Percentiles rank a stretch among this genome's conserved stretches.
These are phyloP conservation scores for Synanceia verrucosa DNA, from an alignment of 2,797 vertebrate genomes.

Conservation along the genomic window DNA sequence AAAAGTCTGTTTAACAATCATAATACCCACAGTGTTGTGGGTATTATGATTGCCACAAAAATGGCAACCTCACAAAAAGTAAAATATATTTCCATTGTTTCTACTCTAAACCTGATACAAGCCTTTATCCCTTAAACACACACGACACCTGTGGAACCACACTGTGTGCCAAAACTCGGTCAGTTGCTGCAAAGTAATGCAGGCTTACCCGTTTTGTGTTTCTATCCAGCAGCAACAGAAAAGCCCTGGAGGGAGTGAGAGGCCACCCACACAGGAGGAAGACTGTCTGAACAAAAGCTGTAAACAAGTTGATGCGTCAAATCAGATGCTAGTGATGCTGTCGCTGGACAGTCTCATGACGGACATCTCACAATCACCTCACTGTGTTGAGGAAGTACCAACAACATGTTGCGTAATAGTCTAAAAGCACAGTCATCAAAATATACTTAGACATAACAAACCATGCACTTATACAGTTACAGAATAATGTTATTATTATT, in stretches of 20 bases:
- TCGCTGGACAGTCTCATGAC: too few relatives aligned
- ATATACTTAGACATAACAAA: not conserved
- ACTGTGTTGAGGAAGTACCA: too few relatives aligned
- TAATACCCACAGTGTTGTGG: not conserved
- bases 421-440: not conserved
- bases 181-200: not conserved
- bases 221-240: not conserved
- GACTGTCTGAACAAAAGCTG: not conserved
- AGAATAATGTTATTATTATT: not conserved
- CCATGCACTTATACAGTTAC: not conserved
- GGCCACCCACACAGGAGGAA: not conserved
- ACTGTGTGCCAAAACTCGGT: not conserved
- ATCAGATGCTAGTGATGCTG: not conserved
- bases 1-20: not conserved
- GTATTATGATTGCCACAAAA: not conserved
- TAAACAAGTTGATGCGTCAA: not conserved
- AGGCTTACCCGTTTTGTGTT: not conserved
- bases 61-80: not conserved
- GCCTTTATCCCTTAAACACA: not conserved
- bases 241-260: not conserved
- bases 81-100: not conserved
- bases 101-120: not conserved
- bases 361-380: too few relatives aligned
- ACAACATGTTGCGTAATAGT: too few relatives aligned
- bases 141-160: not conserved